Evolutionary conservation across 92 coral and sea anemone species (phyloP).

Genomic region (Umimayanthus kanabou): DNA sequence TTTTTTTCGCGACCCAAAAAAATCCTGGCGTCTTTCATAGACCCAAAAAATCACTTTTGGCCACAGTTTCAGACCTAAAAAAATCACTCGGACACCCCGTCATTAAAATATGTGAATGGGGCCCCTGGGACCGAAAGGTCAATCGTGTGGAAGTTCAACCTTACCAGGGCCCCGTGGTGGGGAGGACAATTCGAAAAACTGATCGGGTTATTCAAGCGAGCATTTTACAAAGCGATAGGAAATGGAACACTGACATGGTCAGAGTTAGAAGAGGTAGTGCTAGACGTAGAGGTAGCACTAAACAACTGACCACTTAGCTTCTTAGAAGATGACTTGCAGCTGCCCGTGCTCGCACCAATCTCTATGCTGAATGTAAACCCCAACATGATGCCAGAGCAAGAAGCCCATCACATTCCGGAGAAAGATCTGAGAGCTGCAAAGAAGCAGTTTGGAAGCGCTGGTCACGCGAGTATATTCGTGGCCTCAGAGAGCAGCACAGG

Average conservation of each 20-base stretch:
- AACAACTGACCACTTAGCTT: conserved; percentile 27
- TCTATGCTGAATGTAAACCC: conserved; percentile 1
- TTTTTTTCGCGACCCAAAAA: too few species aligned
- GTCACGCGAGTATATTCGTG: background rate
- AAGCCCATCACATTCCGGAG: conserved; percentile 10
- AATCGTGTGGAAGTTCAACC: too few species aligned
- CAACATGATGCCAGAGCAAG: conserved; percentile 17
- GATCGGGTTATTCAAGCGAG: too few species aligned
- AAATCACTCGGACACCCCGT: too few species aligned
- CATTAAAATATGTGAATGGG: too few species aligned
- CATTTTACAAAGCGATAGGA: too few species aligned
- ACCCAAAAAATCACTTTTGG: too few species aligned
- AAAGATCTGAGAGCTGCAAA: conserved; percentile 16
- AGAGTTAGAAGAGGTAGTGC: background rate
- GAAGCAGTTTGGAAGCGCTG: conserved; percentile 1
- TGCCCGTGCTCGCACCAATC: conserved; percentile 17
- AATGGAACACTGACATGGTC: conserved; percentile 7
- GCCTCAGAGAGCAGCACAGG: conserved; percentile 10
- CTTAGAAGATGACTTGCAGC: conserved; percentile 28
- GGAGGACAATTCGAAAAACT: conserved; percentile 28
- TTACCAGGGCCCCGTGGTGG: conserved; percentile 30
- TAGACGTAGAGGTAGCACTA: conserved; percentile 16
- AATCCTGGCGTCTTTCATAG: too few species aligned
- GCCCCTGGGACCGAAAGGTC: too few species aligned
- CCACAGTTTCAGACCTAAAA: too few species aligned